phyloP scores from a whole-genome alignment of 2,888 invertebrate genomes.

The Polydrusus tereticollis region DNA sequence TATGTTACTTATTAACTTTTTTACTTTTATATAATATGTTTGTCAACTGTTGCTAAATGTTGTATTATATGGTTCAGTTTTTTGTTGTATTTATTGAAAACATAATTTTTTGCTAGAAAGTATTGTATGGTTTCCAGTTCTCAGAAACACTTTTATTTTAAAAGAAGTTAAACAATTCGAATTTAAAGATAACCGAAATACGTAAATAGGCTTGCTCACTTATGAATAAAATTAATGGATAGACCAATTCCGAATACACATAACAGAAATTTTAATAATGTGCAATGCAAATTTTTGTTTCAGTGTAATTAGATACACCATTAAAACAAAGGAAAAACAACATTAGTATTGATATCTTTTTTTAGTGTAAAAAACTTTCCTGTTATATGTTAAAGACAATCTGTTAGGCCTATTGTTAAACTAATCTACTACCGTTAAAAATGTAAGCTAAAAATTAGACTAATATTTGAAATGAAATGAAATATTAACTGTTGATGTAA shows the following conservation, averaged over 20 bases:
- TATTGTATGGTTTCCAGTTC: too few species aligned
- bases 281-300: too few species aligned
- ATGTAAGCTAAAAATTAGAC: constrained; percentile 33
- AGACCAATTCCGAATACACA: background rate
- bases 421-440: background rate
- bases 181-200: background rate
- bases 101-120: background rate
- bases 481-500: constrained; percentile 30
- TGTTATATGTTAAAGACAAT: constrained; percentile 61
- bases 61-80: background rate
- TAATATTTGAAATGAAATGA: constrained; percentile 10
- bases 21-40: constrained; percentile 15
- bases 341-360: too few species aligned
- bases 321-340: too few species aligned
- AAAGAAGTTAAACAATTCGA: too few species aligned
- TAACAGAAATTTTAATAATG: background rate
- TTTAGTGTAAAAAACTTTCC: background rate
- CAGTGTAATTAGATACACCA: too few species aligned
- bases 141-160: too few species aligned
- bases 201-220: constrained; percentile 8
- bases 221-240: background rate
- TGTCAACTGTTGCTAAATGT: background rate
- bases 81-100: background rate
- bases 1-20: background rate
- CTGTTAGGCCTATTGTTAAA: constrained; percentile 66